These are phyloP conservation scores for Diaphora mendica DNA, from an alignment of 2,888 invertebrate species.

Conservation along the genomic window DNA sequence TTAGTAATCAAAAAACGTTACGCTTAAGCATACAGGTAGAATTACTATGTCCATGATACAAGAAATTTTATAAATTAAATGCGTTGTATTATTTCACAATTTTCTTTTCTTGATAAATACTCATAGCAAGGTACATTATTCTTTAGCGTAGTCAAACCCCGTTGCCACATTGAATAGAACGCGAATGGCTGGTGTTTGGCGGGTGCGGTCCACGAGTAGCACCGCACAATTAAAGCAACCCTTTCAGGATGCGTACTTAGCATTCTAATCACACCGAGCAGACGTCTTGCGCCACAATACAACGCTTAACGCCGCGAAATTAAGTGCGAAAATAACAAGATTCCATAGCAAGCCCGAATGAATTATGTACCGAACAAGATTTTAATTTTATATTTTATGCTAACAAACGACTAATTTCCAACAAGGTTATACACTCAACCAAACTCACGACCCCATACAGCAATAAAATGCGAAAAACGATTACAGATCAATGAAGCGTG, in stretches of 20 bases:
- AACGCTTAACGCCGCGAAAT: slow-evolving; percentile 78
- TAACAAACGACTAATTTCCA: slow-evolving; percentile 65
- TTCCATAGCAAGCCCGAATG: slow-evolving; percentile 58
- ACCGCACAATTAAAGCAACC: slow-evolving; percentile 80
- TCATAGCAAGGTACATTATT: neutral
- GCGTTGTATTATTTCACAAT: neutral
- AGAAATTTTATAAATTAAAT: neutral
- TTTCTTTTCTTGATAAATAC: neutral
- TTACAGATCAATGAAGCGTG: slow-evolving; percentile 86
- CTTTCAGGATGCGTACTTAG: slow-evolving; percentile 76
- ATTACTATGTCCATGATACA: neutral
- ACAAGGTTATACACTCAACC: slow-evolving; percentile 62
- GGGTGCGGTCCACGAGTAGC: slow-evolving; percentile 68
- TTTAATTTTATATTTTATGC: slow-evolving; percentile 63
- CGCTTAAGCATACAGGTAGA: no score
- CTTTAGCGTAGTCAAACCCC: slow-evolving; percentile 16
- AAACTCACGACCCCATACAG: slow-evolving; percentile 76
- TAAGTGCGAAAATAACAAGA: slow-evolving; percentile 80
- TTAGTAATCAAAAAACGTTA: no score
- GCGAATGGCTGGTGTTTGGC: slow-evolving; percentile 54
- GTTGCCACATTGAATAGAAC: slow-evolving; percentile 36
- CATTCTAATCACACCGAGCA: slow-evolving; percentile 80
- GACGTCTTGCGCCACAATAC: slow-evolving; percentile 75
- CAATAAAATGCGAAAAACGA: slow-evolving; percentile 85
- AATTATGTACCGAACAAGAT: slow-evolving; percentile 71